Evolutionary conservation across 1,140 invertebrate species (phyloP), one percentile per base, ranked within the genome.

Genomic region (Phenacoccus solenopsis): DNA sequence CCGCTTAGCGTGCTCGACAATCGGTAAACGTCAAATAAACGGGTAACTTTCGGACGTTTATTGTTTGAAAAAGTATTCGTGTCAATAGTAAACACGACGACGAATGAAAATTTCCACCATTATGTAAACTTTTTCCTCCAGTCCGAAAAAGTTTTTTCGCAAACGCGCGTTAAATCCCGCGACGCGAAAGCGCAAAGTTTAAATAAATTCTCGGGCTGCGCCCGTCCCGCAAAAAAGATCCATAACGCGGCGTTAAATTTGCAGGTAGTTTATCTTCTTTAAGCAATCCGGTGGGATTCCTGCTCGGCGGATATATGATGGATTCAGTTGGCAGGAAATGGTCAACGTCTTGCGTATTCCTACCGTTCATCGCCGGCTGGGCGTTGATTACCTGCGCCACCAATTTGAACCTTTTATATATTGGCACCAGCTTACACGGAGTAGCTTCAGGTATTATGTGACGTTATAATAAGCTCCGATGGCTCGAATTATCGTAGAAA

Each of bases 251-350:
- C 22, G 59, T 64, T 64, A 25, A 25, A 64, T 64, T 64, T 64
- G 12, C 80, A 89, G 88, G 87, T 0, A 88, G 86, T 77, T 82
- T 88, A 72, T 86, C 86, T 67, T 83, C 87, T 0, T 85, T 86
- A 12, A 84, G 86, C 0, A 89, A 87, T 0, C 87, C 87, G 0
- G 81, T 89, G 13, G 87, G 88, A 0, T 88, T 87, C 70, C 78
- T 90, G 0, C 38, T 87, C 13, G 87, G 87, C 69, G 88, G 87
- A 0, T 86, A 87, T 68, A 77, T 89, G 73, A 88, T 88, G 86
- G 88, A 90, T 75, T 75, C 76, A 68, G 81, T 87, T 30, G 87
- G 88, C 0, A 78, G 88, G 24, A 84, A 85, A 71, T 76, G 80
- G 1, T 86, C 86, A 1, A 78, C 89, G 12, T 85, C 88, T 69